These are phyloP conservation scores for Chaetura pelagica DNA, from an alignment of 2,113 vertebrate genomes.

Conservation along the genomic window DNA sequence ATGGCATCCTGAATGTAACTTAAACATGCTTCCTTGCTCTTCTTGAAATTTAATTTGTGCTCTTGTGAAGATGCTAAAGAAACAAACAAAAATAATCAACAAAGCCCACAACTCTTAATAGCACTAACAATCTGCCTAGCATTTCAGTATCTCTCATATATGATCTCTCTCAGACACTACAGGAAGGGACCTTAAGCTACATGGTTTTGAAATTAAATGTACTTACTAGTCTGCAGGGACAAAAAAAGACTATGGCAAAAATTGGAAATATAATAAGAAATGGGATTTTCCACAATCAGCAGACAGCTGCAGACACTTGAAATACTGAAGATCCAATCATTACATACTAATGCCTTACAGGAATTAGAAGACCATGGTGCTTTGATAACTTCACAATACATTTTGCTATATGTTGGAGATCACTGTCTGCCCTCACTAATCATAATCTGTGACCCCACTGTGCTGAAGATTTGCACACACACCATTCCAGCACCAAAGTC, in stretches of 20 bases:
- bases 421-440: neutral
- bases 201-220: neutral
- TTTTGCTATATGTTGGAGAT: neutral
- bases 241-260: neutral
- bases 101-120: neutral
- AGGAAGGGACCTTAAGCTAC: neutral
- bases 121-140: fast-evolving
- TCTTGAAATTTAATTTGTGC: constrained; percentile 75
- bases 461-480: neutral
- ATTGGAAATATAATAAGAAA: neutral
- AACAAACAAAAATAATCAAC: neutral
- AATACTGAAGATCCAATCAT: neutral
- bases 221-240: neutral
- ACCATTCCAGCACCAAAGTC: neutral
- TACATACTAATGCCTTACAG: neutral
- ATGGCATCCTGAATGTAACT: constrained; percentile 82
- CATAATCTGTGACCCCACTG: fast-evolving
- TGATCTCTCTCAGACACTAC: neutral
- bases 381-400: neutral
- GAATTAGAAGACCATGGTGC: neutral
- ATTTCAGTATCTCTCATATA: neutral
- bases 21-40: constrained; percentile 79
- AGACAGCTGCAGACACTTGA: neutral
- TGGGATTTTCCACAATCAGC: neutral
- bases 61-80: constrained; percentile 35